A percentile compares a stretch with the other conserved stretches of the same genome.
These are phyloP conservation scores for Noctua fimbriata DNA, from an alignment of 2,888 invertebrate genomes.

Conservation along the genomic window DNA sequence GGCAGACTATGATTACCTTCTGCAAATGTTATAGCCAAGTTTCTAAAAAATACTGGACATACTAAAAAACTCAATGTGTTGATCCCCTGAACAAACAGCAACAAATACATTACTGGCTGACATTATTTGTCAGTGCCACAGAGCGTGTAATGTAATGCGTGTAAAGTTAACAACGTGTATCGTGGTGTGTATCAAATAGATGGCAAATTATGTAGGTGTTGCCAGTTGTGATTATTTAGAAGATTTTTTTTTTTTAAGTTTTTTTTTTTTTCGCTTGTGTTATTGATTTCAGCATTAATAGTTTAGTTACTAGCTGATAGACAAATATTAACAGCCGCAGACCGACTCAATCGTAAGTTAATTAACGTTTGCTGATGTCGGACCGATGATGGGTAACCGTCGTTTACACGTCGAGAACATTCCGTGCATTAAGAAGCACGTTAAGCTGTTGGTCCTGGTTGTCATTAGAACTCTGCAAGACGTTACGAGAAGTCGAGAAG, in stretches of 20 bases:
- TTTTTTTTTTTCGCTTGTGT: too few relatives aligned
- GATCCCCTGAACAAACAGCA: conserved; percentile 26
- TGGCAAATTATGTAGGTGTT: conserved; percentile 31
- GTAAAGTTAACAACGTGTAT: conserved; percentile 44
- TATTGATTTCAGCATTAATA: too few relatives aligned
- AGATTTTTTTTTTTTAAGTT: neutral
- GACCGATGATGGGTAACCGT: neutral
- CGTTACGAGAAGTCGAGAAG: neutral
- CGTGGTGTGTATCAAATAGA: conserved; percentile 26
- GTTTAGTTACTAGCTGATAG: too few relatives aligned
- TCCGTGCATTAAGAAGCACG: neutral
- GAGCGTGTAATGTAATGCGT: conserved; percentile 61
- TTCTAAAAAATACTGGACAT: neutral
- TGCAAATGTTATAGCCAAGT: neutral
- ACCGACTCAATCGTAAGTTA: too few relatives aligned
- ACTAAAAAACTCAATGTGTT: conserved; percentile 11
- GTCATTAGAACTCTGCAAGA: neutral
- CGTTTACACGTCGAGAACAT: neutral
- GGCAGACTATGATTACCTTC: neutral
- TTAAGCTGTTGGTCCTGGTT: neutral
- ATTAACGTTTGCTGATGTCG: neutral
- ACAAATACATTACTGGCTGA: conserved; percentile 43
- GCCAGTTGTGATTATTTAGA: neutral
- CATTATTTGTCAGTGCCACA: conserved; percentile 33
- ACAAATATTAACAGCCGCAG: neutral